These are phyloP conservation scores for Sinohyriopsis cumingii DNA, from an alignment of 2,888 invertebrate genomes.

Conservation along the genomic window DNA sequence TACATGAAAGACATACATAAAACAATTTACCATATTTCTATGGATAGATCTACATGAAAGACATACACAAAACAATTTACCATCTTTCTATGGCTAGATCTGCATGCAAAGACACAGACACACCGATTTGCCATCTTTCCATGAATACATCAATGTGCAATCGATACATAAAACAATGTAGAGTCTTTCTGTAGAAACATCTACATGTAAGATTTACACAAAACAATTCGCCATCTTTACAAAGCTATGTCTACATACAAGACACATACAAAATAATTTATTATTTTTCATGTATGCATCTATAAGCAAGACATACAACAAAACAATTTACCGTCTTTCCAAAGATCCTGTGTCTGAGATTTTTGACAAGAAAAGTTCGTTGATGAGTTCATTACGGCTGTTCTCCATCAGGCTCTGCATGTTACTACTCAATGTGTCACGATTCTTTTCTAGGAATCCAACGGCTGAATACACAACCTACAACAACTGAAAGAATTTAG, in stretches of 20 bases:
- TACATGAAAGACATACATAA: not conserved
- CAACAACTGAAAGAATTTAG: no score
- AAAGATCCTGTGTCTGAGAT: constrained; percentile 53
- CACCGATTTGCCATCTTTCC: constrained; percentile 3
- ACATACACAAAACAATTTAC: not conserved
- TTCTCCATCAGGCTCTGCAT: constrained; percentile 58
- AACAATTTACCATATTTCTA: not conserved
- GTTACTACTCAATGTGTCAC: constrained; percentile 56
- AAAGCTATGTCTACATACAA: no score
- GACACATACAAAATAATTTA: not conserved
- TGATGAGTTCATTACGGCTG: constrained; percentile 56
- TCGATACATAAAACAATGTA: no score
- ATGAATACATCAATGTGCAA: constrained; percentile 1
- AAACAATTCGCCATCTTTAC: no score
- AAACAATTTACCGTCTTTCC: constrained; percentile 25
- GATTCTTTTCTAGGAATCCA: constrained; percentile 63
- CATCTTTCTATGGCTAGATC: constrained; percentile 5
- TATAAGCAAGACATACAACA: not conserved
- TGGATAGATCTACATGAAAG: not conserved
- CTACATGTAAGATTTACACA: no score
- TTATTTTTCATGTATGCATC: not conserved
- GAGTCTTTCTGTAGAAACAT: no score
- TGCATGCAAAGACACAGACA: no score
- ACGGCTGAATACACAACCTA: constrained; percentile 77
- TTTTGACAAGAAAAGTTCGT: constrained; percentile 56